Evolutionary conservation across 37 sponge, comb jelly and placozoan species (phyloP).

Genomic region (Halichondria panicea): DNA sequence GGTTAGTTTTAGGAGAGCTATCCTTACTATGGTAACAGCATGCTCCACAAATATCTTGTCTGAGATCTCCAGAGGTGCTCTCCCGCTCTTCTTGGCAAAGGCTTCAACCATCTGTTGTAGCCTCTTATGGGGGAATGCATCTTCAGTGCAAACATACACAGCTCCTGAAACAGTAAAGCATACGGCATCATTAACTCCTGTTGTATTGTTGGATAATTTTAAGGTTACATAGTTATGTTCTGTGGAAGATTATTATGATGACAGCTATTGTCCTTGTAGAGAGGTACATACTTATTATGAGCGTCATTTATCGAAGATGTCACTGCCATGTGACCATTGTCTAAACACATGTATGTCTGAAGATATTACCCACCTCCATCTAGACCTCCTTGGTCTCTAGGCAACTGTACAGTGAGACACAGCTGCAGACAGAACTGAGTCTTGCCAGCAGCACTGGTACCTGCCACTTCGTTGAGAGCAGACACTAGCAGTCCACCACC

Average conservation of each 20-base stretch:
- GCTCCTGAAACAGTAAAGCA: no score
- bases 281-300: neutral
- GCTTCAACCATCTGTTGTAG: constrained; percentile 62
- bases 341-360: neutral
- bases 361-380: constrained; percentile 7
- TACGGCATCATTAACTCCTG: neutral
- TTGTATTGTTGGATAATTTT: neutral
- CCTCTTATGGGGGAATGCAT: constrained; percentile 84
- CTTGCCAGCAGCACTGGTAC: constrained; percentile 90
- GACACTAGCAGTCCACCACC: constrained; percentile 81
- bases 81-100: constrained; percentile 30
- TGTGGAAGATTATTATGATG: neutral
- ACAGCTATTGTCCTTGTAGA: neutral
- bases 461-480: constrained; percentile 83
- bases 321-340: neutral
- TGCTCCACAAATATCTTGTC: constrained; percentile 67
- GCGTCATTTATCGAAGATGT: neutral
- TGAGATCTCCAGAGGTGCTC: constrained; percentile 30
- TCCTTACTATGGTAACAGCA: constrained; percentile 56
- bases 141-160: constrained; percentile 88
- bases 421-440: constrained; percentile 95
- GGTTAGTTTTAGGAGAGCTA: neutral
- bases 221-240: neutral
- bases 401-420: constrained; percentile 83
- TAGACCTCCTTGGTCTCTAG: constrained; percentile 70